phyloP scores from a whole-genome alignment of 2,113 vertebrate species.

The Anguilla japonica region DNA sequence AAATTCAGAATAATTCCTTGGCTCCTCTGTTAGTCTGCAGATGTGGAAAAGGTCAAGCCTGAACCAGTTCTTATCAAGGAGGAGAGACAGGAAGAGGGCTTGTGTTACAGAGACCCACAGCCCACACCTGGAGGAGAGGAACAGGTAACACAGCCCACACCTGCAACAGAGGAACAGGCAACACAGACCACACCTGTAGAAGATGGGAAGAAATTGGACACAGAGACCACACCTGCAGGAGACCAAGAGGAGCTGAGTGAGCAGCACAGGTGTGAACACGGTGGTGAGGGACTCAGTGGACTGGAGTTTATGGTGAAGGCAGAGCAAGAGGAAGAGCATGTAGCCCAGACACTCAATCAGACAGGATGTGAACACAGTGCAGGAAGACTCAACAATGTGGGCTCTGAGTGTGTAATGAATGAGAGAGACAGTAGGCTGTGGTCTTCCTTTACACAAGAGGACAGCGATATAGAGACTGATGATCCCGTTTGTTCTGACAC shows the following conservation, averaged over 20 bases:
- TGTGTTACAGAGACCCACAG: constrained; percentile 33
- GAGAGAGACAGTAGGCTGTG: constrained; percentile 18
- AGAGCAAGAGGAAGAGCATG: constrained; percentile 41
- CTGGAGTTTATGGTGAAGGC: constrained; percentile 45
- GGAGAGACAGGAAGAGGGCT: constrained; percentile 17
- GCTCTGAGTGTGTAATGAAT: neutral
- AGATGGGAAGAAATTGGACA: constrained; percentile 9
- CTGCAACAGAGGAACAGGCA: no score
- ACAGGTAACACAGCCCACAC: no score
- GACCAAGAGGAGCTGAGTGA: neutral
- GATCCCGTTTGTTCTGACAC: constrained; percentile 6
- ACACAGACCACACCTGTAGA: constrained; percentile 17
- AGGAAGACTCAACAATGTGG: neutral
- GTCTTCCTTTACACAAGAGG: constrained; percentile 16
- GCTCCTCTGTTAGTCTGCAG: constrained; percentile 27
- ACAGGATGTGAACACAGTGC: constrained; percentile 19
- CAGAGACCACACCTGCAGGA: neutral
- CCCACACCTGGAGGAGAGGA: neutral
- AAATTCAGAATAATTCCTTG: no score
- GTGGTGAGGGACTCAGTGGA: constrained; percentile 32
- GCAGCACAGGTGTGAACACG: neutral
- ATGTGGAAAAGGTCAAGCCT: constrained; percentile 37
- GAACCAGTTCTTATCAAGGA: constrained; percentile 14
- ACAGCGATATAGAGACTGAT: constrained; percentile 8
- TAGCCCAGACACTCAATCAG: constrained; percentile 14